These are phyloP conservation scores for Serilophus lunatus DNA, from an alignment of 2,113 vertebrate species.

Conservation along the genomic window DNA sequence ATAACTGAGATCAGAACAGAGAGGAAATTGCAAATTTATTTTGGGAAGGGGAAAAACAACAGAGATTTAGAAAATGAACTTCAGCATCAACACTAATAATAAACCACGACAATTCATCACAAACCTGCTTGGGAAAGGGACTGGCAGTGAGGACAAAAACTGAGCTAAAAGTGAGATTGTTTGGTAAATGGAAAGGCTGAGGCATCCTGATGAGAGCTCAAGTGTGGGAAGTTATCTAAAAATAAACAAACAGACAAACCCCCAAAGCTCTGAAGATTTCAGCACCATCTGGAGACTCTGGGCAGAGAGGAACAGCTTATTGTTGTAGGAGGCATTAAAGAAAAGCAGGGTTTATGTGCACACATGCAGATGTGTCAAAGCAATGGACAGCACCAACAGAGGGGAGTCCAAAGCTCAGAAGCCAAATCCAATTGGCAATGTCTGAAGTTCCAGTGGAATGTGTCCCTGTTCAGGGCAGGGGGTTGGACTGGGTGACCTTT, in stretches of 20 bases:
- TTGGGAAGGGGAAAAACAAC: background rate
- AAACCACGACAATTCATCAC: background rate
- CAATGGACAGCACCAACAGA: background rate
- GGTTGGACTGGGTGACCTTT: background rate
- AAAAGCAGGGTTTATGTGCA: background rate
- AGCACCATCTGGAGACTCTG: conserved; percentile 2
- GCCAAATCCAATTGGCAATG: rapidly evolving
- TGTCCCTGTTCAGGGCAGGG: background rate
- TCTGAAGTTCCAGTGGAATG: background rate
- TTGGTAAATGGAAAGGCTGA: background rate
- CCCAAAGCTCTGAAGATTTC: conserved; percentile 6
- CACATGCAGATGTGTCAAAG: background rate
- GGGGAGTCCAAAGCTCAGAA: background rate
- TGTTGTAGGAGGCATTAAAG: background rate
- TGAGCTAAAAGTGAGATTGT: background rate
- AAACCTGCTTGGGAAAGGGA: background rate
- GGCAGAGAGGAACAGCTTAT: background rate
- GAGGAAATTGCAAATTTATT: background rate
- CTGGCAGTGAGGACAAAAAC: background rate
- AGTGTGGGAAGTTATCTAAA: conserved; percentile 15
- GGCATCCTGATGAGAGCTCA: background rate
- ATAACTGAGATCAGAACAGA: background rate
- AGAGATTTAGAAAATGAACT: background rate
- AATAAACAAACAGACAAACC: conserved; percentile 33
- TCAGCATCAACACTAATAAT: background rate